Percentiles rank a stretch among this genome's conserved stretches.
Conservation (phyloP, 1,140 invertebrate species). For the Drosophila virilis region DNA sequence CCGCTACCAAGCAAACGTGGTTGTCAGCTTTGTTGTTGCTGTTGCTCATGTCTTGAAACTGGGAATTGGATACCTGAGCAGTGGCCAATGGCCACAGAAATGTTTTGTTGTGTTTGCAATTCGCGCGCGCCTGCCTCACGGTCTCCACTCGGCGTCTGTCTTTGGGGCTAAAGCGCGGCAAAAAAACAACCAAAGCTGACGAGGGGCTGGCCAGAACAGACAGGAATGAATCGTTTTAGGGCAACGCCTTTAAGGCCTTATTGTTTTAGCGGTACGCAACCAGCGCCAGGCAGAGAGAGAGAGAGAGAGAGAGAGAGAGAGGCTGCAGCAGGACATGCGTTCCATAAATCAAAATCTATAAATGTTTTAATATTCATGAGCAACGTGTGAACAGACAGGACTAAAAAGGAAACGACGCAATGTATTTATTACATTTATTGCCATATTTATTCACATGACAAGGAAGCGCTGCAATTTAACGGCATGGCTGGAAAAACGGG, state of each 20-base stretch:
- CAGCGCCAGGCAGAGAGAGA: slow-evolving; percentile 41
- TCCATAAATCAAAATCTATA: slow-evolving; percentile 71
- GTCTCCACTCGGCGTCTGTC: slow-evolving; percentile 7
- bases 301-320: slow-evolving; percentile 3
- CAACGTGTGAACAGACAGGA: slow-evolving; percentile 70
- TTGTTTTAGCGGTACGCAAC: slow-evolving; percentile 49
- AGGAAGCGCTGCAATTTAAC: slow-evolving; percentile 39
- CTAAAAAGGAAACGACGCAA: slow-evolving; percentile 48
- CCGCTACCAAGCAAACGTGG: slow-evolving; percentile 26
- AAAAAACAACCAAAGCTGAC: not conserved
- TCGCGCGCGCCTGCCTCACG: slow-evolving; percentile 56
- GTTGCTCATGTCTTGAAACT: slow-evolving; percentile 36
- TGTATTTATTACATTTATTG: slow-evolving; percentile 83
- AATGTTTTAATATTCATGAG: slow-evolving; percentile 78
- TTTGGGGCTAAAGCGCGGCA: not conserved
- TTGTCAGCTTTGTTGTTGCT: slow-evolving; percentile 19
- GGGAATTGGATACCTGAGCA: slow-evolving; percentile 63
- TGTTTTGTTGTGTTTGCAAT: slow-evolving; percentile 45
- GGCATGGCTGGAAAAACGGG: slow-evolving; percentile 35
- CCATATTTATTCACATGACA: slow-evolving; percentile 71
- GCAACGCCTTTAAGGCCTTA: slow-evolving; percentile 70
- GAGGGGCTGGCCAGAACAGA: slow-evolving; percentile 10
- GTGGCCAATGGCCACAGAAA: slow-evolving; percentile 65
- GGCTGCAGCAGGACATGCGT: not conserved
- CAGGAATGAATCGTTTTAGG: slow-evolving; percentile 43